Evolutionary conservation across 2,113 vertebrate species (phyloP).

Genomic region (Seriola dumerili): DNA sequence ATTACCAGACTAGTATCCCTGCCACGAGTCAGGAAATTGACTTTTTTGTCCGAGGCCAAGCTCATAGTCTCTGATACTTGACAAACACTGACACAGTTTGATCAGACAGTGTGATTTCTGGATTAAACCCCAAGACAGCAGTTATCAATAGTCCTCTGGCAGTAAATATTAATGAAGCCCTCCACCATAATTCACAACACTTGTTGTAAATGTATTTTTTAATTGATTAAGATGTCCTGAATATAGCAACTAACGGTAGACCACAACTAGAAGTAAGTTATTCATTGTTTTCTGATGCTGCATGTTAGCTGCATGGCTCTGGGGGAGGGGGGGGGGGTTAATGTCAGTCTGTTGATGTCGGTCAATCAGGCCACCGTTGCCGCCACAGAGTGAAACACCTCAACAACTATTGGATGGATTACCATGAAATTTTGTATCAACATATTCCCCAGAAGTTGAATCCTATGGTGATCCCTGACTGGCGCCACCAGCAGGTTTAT

Average conservation of each 20-base stretch:
- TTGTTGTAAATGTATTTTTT: neutral
- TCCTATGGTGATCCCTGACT: no score
- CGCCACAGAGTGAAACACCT: no score
- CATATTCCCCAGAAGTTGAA: no score
- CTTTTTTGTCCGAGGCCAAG: conserved; percentile 35
- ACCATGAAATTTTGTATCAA: no score
- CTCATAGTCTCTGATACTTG: conserved; percentile 22
- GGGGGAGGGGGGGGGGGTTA: no score
- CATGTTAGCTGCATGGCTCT: no score
- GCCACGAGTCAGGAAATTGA: conserved; percentile 50
- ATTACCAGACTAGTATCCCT: conserved; percentile 40
- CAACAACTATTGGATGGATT: neutral
- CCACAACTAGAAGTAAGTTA: neutral
- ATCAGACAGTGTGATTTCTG: conserved; percentile 24
- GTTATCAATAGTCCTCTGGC: neutral
- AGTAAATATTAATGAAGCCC: neutral
- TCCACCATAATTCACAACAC: neutral
- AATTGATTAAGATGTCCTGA: neutral
- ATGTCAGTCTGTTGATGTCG: no score
- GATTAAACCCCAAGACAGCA: conserved; percentile 4
- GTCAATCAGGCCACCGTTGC: no score
- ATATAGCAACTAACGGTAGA: neutral
- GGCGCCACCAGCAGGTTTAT: no score
- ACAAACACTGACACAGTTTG: conserved; percentile 18
- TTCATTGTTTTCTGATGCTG: neutral